phyloP scores from a whole-genome alignment of 2,888 invertebrate species.

The Dichetophora obliterata region DNA sequence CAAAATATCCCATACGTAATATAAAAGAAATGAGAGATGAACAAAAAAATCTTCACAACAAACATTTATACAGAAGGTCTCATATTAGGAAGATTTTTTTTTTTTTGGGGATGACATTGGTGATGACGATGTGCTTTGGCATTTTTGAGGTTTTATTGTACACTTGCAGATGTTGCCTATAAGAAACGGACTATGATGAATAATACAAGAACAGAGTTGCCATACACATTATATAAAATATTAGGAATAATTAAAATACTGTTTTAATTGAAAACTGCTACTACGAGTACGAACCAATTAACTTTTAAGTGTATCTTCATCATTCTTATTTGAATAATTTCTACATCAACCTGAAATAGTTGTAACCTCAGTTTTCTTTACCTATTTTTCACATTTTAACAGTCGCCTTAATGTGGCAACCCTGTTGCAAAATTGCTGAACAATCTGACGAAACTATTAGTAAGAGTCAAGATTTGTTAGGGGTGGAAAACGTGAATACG shows the following conservation, averaged over 20 bases:
- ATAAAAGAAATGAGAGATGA: conserved; percentile 33
- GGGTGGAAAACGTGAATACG: conserved; percentile 48
- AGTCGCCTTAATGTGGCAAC: too few species aligned
- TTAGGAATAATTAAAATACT: too few species aligned
- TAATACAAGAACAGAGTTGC: too few species aligned
- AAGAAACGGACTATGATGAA: background rate
- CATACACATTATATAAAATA: too few species aligned
- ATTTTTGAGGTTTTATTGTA: background rate
- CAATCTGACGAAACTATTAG: conserved; percentile 18
- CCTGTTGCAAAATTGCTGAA: background rate
- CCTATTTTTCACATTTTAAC: too few species aligned
- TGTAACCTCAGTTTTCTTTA: too few species aligned
- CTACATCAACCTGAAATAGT: too few species aligned
- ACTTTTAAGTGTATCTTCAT: too few species aligned
- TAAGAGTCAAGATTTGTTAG: conserved; percentile 1
- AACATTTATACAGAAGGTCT: conserved; percentile 58
- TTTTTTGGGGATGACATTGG: background rate
- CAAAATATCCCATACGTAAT: background rate
- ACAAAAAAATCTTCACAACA: conserved; percentile 62
- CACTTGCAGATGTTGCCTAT: background rate
- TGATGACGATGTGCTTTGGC: background rate
- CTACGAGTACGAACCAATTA: too few species aligned
- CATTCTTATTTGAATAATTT: too few species aligned
- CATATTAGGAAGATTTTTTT: conserved; percentile 57
- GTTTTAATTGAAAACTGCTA: too few species aligned